These are phyloP conservation scores for Strigamia transsilvanica DNA, from an alignment of 2,888 invertebrate genomes.

Conservation along the genomic window DNA sequence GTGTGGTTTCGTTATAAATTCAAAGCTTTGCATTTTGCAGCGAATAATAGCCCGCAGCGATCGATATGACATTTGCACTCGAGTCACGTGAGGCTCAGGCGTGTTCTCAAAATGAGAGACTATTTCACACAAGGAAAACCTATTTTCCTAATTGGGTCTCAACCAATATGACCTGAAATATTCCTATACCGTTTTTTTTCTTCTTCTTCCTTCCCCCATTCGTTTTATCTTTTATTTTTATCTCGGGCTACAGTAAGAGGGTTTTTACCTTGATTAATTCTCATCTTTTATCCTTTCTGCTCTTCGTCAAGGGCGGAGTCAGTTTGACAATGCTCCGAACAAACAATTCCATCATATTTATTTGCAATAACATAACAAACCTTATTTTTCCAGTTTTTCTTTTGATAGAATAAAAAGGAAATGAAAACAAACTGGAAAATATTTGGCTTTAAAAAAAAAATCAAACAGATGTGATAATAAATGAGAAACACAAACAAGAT, in stretches of 20 bases:
- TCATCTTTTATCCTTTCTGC: background rate
- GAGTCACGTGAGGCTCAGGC: constrained; percentile 47
- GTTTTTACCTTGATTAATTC: constrained; percentile 47
- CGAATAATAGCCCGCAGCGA: constrained; percentile 45
- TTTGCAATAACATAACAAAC: background rate
- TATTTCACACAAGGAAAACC: constrained; percentile 47
- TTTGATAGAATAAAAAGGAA: background rate
- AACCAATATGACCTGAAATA: constrained; percentile 48
- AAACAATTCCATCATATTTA: background rate
- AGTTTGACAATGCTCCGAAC: constrained; percentile 8
- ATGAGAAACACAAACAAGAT: too few relatives aligned
- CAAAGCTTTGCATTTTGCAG: constrained; percentile 49
- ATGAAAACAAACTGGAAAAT: too few relatives aligned
- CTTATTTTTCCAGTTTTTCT: background rate
- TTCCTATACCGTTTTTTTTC: constrained; percentile 9
- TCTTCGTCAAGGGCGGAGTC: background rate
- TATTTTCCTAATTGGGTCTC: constrained; percentile 49
- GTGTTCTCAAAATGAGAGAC: constrained; percentile 49
- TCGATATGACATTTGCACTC: constrained; percentile 49
- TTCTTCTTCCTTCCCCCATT: background rate
- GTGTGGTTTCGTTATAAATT: constrained; percentile 43
- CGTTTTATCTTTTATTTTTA: constrained; percentile 10
- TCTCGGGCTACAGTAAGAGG: constrained; percentile 22
- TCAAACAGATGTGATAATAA: too few relatives aligned
- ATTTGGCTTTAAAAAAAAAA: too few relatives aligned